Evolutionary conservation across 2,888 invertebrate genomes (phyloP), one percentile per base, ranked within the genome.

Genomic region (Rhamphomyia laevipes): DNA sequence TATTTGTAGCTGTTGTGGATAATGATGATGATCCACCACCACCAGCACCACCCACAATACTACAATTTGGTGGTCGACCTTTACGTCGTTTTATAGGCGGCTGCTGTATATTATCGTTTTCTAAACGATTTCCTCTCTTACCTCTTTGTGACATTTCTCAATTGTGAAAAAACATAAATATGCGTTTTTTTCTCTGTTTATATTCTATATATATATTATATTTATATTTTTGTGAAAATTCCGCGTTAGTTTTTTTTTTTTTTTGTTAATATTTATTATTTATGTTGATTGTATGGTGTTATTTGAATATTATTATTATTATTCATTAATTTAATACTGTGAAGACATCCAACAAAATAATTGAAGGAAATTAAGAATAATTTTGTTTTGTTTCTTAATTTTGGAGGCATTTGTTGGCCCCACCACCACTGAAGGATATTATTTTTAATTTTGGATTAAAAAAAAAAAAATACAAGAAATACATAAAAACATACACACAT

Each of bases 11-110:
- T 48, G 51, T 47, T 42, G 53, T 49, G 23, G 51, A 54, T 11
- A 49, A 46, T 48, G 50, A 50, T 2, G 51, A 49, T 16, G 44
- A 43, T 64, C 63, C 59, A 68, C 63, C 55, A 54, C 57, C 57
- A 55, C 51, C 59, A 65, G 58, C 57, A 64, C 59, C 59, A 50
- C 15, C 47, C 55, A 55, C 6, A n/a, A 7, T 23, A 48, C 55
- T 55, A 64, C 71, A 65, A 64, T 67, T 70, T 61, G 75, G 72
- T 58, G 80, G 77, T 69, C 81, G 77, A 67, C 83, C 83, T 74
- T 84, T 84, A 64, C 84, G 82, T 74, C 84, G 77, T 74, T 84
- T 84, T 67, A 78, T 75, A 66, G 82, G 80, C 70, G 80, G 78
- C 68, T 80, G 68, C 53, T 68, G 69, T 52, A 67, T 67, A 63